Percentiles rank a stretch among this genome's conserved stretches.
phyloP scores from a whole-genome alignment of 2,113 vertebrate genomes.

The Globicephala melas region DNA sequence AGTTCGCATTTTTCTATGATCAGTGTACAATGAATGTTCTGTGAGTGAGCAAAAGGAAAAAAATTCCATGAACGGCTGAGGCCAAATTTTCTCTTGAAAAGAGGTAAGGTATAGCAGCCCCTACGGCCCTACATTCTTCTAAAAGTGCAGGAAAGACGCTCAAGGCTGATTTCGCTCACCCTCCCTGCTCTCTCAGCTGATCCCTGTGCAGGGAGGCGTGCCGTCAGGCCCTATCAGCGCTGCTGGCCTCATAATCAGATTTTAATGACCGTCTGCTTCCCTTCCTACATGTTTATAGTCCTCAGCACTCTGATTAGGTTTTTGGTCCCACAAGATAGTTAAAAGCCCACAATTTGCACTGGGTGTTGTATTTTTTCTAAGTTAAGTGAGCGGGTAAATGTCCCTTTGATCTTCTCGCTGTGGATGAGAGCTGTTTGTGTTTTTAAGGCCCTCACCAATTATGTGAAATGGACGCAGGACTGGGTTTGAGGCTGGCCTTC shows the following conservation, averaged over 20 bases:
- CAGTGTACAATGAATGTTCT: neutral
- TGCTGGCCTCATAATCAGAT: slow-evolving; percentile 68
- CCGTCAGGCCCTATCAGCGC: slow-evolving; percentile 43
- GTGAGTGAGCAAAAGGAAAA: neutral
- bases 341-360: slow-evolving; percentile 59
- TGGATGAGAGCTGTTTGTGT: slow-evolving; percentile 66
- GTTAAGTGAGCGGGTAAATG: slow-evolving; percentile 66
- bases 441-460: slow-evolving; percentile 71
- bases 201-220: slow-evolving; percentile 36
- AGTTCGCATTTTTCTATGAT: neutral
- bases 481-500: slow-evolving; percentile 62
- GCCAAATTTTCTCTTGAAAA: neutral
- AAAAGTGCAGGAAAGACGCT: neutral
- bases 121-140: neutral
- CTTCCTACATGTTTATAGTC: slow-evolving; percentile 72
- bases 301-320: slow-evolving; percentile 58
- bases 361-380: slow-evolving; percentile 68
- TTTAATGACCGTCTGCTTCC: slow-evolving; percentile 69
- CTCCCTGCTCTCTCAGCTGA: neutral
- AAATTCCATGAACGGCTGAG: neutral
- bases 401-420: slow-evolving; percentile 71
- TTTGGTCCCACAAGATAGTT: slow-evolving; percentile 68
- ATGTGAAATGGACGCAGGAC: slow-evolving; percentile 37
- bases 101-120: neutral
- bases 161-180: neutral